Evolutionary conservation across 2,797 vertebrate species (phyloP).

Genomic region (Chromis chromis): DNA sequence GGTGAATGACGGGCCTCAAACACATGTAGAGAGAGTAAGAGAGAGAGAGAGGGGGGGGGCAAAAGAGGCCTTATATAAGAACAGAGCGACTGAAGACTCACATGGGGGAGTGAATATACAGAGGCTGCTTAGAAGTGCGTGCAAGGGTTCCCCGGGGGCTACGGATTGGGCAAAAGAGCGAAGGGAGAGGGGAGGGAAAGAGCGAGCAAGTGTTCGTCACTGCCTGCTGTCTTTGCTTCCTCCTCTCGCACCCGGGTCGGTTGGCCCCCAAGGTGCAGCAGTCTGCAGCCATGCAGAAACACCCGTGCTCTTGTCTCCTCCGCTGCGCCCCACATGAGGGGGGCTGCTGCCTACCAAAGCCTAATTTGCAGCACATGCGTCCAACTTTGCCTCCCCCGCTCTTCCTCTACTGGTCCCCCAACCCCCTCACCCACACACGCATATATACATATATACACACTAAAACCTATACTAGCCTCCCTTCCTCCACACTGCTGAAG

Average conservation of each 20-base stretch:
- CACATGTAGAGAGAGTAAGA: constrained; percentile 49
- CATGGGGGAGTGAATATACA: constrained; percentile 67
- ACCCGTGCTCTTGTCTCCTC: constrained; percentile 58
- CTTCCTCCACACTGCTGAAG: constrained; percentile 54
- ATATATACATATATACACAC: constrained; percentile 14
- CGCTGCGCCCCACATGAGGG: constrained; percentile 46
- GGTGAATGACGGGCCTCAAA: constrained; percentile 53
- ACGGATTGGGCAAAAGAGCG: constrained; percentile 49
- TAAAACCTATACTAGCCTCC: constrained; percentile 12
- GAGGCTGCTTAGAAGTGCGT: constrained; percentile 75
- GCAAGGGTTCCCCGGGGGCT: constrained; percentile 69
- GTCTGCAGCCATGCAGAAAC: constrained; percentile 76
- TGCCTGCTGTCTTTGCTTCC: constrained; percentile 50
- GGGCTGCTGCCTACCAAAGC: constrained; percentile 48
- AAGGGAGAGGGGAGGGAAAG: constrained; percentile 12
- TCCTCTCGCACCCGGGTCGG: constrained; percentile 66
- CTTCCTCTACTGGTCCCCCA: constrained; percentile 35
- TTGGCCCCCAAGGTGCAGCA: constrained; percentile 60
- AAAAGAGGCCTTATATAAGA: constrained; percentile 68
- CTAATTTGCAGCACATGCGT: constrained; percentile 79
- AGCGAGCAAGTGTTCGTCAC: constrained; percentile 50
- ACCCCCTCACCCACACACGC: constrained; percentile 19
- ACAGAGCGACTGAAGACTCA: constrained; percentile 55
- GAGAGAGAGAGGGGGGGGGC: neutral
- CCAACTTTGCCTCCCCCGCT: constrained; percentile 52